Evolutionary conservation across 1,140 invertebrate species (phyloP).

Genomic region (Solenopsis fugax): DNA sequence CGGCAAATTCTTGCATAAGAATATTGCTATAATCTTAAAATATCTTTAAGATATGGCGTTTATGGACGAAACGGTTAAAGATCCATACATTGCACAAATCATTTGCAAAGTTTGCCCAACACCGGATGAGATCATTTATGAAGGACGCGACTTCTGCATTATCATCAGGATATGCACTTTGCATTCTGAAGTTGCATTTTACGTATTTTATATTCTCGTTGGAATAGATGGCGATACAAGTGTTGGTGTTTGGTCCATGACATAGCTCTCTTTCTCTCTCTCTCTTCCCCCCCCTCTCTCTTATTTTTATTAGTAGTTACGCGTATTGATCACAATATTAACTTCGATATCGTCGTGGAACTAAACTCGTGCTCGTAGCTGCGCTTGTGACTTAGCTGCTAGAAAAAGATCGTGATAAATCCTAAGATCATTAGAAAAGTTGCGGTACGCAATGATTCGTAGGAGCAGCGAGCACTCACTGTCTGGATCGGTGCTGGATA

Average conservation of each 20-base stretch:
- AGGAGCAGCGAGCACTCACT: constrained; percentile 37
- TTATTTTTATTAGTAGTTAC: constrained; percentile 54
- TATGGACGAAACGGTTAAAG: constrained; percentile 29
- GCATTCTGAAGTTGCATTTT: constrained; percentile 25
- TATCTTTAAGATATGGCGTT: constrained; percentile 36
- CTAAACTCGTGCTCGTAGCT: constrained; percentile 62
- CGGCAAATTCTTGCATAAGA: constrained; percentile 26
- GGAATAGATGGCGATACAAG: constrained; percentile 36
- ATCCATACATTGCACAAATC: constrained; percentile 29
- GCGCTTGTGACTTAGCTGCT: constrained; percentile 60
- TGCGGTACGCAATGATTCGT: constrained; percentile 23
- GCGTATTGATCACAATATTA: constrained; percentile 59
- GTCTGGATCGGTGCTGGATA: constrained; percentile 10
- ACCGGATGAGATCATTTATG: constrained; percentile 34
- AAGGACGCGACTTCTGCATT: constrained; percentile 19
- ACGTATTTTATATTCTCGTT: constrained; percentile 22
- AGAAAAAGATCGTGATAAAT: constrained; percentile 63
- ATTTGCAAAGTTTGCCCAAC: constrained; percentile 28
- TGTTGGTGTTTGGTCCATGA: constrained; percentile 61
- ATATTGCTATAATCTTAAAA: constrained; percentile 40
- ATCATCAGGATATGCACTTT: constrained; percentile 40
- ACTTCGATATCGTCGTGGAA: constrained; percentile 58
- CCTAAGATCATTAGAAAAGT: constrained; percentile 67
- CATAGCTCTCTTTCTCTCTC: constrained; percentile 31
- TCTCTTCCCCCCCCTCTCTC: neutral